Percentiles rank a stretch among this genome's conserved stretches.
Conservation (phyloP, 2,797 vertebrate genomes). For the Parauchenoglanis punctatus region DNA sequence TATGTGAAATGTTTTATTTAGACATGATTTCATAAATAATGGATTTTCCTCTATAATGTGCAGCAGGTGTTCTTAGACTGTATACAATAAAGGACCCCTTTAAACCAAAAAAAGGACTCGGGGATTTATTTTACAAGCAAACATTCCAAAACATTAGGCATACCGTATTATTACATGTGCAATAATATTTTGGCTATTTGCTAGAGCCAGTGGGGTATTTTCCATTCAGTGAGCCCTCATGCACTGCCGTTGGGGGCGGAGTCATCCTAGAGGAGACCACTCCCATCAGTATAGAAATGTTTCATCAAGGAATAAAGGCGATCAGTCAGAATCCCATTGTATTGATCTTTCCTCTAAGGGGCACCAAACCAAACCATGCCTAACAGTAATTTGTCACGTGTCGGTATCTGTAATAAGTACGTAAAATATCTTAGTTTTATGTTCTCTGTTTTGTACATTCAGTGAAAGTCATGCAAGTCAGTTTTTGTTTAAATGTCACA, state of each 20-base stretch:
- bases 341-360: neutral
- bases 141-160: neutral
- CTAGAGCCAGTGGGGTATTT: neutral
- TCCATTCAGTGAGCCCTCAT: neutral
- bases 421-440: neutral
- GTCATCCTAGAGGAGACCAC: neutral
- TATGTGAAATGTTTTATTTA: neutral
- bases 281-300: neutral
- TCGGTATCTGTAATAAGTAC: neutral
- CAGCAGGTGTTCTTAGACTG: neutral
- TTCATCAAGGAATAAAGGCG: neutral
- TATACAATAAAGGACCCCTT: neutral
- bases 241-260: neutral
- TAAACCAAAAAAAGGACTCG: neutral
- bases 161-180: neutral
- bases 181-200: constrained; percentile 6
- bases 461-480: neutral
- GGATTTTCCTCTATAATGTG: neutral
- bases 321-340: neutral
- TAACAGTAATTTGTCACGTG: neutral
- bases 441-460: neutral
- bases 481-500: neutral
- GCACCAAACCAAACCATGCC: neutral
- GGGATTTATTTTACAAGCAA: neutral
- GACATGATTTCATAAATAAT: neutral